Base-by-base conservation (phyloP, 2,888 invertebrate genomes). In the Napeogenes inachia region DNA sequence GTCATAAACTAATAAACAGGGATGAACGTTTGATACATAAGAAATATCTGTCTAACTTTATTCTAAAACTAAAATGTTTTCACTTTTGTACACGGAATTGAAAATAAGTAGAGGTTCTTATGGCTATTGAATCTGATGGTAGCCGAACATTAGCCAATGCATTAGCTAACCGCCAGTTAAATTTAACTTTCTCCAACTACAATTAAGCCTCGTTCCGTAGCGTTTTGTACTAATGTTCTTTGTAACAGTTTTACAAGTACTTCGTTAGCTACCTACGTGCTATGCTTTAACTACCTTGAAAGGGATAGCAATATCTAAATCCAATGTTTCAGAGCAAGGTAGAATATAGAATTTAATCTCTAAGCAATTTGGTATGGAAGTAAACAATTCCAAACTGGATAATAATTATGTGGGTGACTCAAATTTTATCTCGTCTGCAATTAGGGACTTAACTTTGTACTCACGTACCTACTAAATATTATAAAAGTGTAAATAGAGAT, bases 191-290 rank as follows among this genome's bases (percentile, higher is more conserved):
- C 59, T 56, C 66, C 46, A 56, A 50, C 61, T 63, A 65, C 62
- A 62, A 68, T 70, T 70, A 67, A 67, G 68, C 59, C 58, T 63
- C 57, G 64, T 66, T 70, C 55, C 62, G 65, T 67, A 67, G 56
- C 59, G 55, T 67, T 70, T 70, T 64, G 64, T 61, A 54, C 66
- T 63, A 65, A 67, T 61, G 62, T 61, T 63, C 69, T 63, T 62
- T 62, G 62, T 67, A 70, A 68, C 66, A 64, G 67, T 66, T 65
- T 69, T 66, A 76, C 78, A 78, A 77, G 72, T 75, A 54, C 60
- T 61, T 62, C 60, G 63, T 64, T 64, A 69, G 63, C 60, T 56
- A 55, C 61, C 56, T 65, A 63, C 61, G 59, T 57, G 61, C 61
- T 66, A 61, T 46, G 58, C 50, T 59, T 59, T 45, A 61, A 57